Conservation (phyloP, 2,888 invertebrate species). For the Platycnemis pennipes region DNA sequence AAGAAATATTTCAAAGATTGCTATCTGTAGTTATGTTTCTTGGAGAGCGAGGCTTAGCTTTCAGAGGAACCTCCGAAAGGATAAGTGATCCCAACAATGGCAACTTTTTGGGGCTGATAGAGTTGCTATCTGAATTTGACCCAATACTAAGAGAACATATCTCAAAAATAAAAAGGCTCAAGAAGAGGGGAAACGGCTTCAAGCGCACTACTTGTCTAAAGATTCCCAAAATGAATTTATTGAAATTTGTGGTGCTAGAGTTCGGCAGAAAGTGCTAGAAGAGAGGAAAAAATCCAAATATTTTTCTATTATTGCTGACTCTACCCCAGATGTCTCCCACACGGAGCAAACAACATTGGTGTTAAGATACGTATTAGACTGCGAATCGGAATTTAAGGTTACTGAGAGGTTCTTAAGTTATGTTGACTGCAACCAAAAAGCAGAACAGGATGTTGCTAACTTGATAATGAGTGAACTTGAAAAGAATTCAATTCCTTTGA, state of each 20-base stretch:
- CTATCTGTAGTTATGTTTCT: neutral
- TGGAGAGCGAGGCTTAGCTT: too few relatives aligned
- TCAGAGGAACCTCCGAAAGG: neutral
- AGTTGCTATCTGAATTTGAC: neutral
- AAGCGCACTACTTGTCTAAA: conserved; percentile 17
- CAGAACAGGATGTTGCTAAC: conserved; percentile 69
- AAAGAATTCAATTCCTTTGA: conserved; percentile 61
- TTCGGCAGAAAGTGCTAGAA: conserved; percentile 68
- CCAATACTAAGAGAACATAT: neutral
- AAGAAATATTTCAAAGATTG: too few relatives aligned
- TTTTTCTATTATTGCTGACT: conserved; percentile 71
- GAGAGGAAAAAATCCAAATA: conserved; percentile 70
- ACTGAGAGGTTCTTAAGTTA: neutral
- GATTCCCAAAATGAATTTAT: conserved; percentile 49
- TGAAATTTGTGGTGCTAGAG: conserved; percentile 21
- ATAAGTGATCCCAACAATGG: too few relatives aligned
- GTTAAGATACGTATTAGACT: neutral
- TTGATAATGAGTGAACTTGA: conserved; percentile 65
- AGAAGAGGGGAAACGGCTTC: too few relatives aligned
- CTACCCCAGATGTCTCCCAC: too few relatives aligned
- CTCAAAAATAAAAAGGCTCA: neutral
- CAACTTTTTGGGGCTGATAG: neutral
- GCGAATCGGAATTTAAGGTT: neutral
- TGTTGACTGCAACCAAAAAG: conserved; percentile 69
- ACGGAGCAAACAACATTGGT: conserved; percentile 71